Base-by-base conservation (phyloP, 2,797 vertebrate genomes). In the Typhlichthys subterraneus region DNA sequence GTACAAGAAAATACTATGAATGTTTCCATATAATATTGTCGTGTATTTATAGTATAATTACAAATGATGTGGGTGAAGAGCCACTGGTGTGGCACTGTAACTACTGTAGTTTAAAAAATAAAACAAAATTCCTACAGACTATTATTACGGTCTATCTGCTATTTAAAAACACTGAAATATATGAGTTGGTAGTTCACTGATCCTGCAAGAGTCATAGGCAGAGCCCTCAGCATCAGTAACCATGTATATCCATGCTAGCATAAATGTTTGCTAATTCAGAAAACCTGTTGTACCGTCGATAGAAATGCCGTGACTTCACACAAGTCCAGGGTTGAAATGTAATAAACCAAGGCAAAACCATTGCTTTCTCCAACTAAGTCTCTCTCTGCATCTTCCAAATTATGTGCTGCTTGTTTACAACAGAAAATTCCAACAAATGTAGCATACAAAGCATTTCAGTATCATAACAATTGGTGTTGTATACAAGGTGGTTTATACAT, bases 171-270 rank as follows among this genome's bases (percentile, higher is more conserved):
- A 53, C 77, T 76, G 74, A 81, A 76, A 79, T 55, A 66, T 76
- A 72, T 48, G 71, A 79, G 53, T 75, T 53, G 33, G 13, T 51
- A 31, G 56, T 38, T 17, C 2, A 91, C 50, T 81, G 92, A 92
- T 85, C 89, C 81, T 67, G 85, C 65, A 76, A 88, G 86, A 90
- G 89, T 77, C 87, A 70, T 80, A 84, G 85, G 93, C 93, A 81
- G 95, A 96, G 95, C 95, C 95, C 95, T 97, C 96, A 89, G 90
- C 91, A 92, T 88, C 78, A 69, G 88, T 63, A 38, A 59, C 69
- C 52, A 70, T 76, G 48, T 49, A 63, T 72, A 73, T 81, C 69
- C 74, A 84, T 33, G 74, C 82, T 66, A 68, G 48, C 68, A 33
- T 70, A 45, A 88, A 86, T 80, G 73, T 73, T 72, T 77, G 70